These are phyloP conservation scores for Cataglyphis cursor DNA, from an alignment of 2,888 invertebrate genomes.

Conservation along the genomic window DNA sequence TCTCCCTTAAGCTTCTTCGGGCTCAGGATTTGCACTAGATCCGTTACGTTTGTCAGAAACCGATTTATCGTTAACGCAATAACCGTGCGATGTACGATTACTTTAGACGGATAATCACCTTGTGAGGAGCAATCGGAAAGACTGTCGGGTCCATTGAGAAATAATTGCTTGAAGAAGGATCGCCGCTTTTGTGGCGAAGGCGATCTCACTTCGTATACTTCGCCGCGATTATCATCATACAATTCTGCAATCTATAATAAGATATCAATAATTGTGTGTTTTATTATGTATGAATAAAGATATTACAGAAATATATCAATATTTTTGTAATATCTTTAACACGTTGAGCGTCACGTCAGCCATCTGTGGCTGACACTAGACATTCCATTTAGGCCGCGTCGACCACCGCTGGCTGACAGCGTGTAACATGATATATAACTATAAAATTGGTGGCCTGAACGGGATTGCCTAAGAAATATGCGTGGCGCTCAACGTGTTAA, in stretches of 20 bases:
- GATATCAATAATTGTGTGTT: background rate
- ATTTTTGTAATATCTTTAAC: background rate
- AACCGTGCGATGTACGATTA: background rate
- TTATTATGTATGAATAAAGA: background rate
- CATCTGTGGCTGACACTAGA: too few species aligned
- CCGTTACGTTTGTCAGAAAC: slow-evolving; percentile 62
- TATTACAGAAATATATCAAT: background rate
- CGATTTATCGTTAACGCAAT: background rate
- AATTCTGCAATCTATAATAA: slow-evolving; percentile 77
- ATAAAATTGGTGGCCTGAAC: too few species aligned
- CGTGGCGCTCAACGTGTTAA: too few species aligned
- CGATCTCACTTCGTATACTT: slow-evolving; percentile 77
- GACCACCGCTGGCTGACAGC: too few species aligned
- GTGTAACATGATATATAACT: too few species aligned
- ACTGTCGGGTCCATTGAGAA: slow-evolving; percentile 71
- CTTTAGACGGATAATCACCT: slow-evolving; percentile 71
- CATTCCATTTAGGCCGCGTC: too few species aligned
- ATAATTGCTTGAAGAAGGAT: slow-evolving; percentile 82
- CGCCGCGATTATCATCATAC: slow-evolving; percentile 81
- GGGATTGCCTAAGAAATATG: too few species aligned
- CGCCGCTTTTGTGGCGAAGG: slow-evolving; percentile 79
- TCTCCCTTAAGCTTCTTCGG: slow-evolving; percentile 71
- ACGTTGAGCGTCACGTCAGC: too few species aligned
- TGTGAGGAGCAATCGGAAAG: slow-evolving; percentile 80
- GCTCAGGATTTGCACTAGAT: slow-evolving; percentile 70